Evolutionary conservation across 2,888 invertebrate species (phyloP).

Genomic region (Nomada fabriciana): DNA sequence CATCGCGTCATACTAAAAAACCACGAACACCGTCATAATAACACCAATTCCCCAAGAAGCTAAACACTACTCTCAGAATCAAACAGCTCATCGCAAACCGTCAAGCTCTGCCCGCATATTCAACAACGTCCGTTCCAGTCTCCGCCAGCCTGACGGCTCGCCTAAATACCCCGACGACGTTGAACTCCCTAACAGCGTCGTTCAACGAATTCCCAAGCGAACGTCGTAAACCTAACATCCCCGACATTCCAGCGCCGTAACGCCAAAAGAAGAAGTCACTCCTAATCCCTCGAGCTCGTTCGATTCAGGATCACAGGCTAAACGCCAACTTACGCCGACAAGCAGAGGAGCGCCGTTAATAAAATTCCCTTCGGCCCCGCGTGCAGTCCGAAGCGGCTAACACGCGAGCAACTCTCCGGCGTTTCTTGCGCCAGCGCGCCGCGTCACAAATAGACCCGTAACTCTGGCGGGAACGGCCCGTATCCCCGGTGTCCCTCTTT

Average conservation of each 20-base stretch:
- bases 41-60: too few relatives aligned
- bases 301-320: background rate
- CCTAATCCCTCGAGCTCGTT: slow-evolving; percentile 5
- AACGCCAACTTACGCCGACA: slow-evolving; percentile 2
- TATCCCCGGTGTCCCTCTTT: slow-evolving; percentile 18
- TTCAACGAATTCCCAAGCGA: background rate
- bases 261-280: background rate
- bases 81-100: too few relatives aligned
- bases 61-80: too few relatives aligned
- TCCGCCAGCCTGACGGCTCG: too few relatives aligned
- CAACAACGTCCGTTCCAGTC: too few relatives aligned
- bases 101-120: too few relatives aligned
- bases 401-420: background rate
- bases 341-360: slow-evolving; percentile 10
- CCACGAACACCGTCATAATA: too few relatives aligned
- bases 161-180: background rate
- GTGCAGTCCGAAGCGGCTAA: slow-evolving; percentile 7
- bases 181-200: background rate
- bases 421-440: background rate
- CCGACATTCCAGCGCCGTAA: background rate
- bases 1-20: too few relatives aligned
- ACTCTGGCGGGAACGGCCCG: slow-evolving; percentile 24
- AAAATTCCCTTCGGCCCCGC: slow-evolving; percentile 28
- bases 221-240: slow-evolving; percentile 1
- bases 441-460: slow-evolving; percentile 40